Conservation (phyloP, 2,888 invertebrate species). For the Spicauda simplicius region DNA sequence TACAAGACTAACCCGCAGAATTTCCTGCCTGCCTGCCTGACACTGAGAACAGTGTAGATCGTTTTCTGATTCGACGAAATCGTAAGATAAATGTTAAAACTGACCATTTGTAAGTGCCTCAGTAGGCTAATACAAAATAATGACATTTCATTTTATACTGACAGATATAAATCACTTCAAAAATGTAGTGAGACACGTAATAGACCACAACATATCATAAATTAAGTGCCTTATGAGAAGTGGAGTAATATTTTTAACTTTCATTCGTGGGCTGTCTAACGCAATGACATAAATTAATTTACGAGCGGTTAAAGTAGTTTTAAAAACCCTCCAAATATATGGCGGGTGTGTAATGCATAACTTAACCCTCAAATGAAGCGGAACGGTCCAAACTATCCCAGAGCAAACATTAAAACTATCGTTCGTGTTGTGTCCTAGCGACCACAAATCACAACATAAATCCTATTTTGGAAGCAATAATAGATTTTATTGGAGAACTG, state of each 20-base stretch:
- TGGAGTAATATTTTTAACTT: constrained; percentile 32
- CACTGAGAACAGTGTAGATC: too few relatives aligned
- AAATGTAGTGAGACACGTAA: background rate
- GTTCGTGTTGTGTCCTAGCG: constrained; percentile 54
- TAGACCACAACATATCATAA: constrained; percentile 12
- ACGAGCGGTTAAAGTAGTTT: constrained; percentile 64
- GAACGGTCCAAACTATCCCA: constrained; percentile 47
- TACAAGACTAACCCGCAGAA: too few relatives aligned
- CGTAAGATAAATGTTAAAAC: too few relatives aligned
- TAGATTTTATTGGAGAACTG: constrained; percentile 42
- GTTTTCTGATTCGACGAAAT: too few relatives aligned
- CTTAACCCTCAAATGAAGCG: constrained; percentile 50
- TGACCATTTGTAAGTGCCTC: too few relatives aligned
- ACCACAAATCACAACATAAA: constrained; percentile 59
- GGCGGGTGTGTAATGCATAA: constrained; percentile 51
- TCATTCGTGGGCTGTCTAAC: constrained; percentile 28
- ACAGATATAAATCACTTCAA: background rate
- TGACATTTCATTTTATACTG: too few relatives aligned
- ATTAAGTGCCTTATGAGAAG: constrained; percentile 24
- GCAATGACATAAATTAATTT: constrained; percentile 62
- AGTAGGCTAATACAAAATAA: too few relatives aligned
- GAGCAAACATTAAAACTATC: constrained; percentile 53
- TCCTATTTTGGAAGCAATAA: constrained; percentile 43
- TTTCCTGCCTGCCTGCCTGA: too few relatives aligned
- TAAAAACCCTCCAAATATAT: constrained; percentile 55